Conservation (phyloP, 2,888 invertebrate species). For the Epirrhoe tristata region DNA sequence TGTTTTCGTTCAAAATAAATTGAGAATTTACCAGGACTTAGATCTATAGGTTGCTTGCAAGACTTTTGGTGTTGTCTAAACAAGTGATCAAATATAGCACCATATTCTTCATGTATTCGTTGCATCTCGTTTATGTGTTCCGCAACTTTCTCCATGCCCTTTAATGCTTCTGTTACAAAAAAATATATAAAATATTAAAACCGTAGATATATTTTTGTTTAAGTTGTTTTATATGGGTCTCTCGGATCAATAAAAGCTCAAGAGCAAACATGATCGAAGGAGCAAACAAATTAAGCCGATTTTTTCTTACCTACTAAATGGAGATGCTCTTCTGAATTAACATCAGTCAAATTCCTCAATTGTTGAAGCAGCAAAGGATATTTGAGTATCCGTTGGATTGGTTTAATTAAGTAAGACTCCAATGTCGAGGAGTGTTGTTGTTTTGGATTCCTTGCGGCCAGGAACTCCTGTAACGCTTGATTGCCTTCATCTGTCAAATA, state of each 20-base stretch:
- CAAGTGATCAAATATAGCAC: slow-evolving; percentile 98
- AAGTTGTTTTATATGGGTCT: not conserved
- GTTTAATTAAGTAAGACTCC: slow-evolving; percentile 99
- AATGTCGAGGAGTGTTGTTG: slow-evolving; percentile 98
- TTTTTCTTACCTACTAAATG: slow-evolving; percentile 92
- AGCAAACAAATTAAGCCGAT: not conserved
- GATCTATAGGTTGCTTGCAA: slow-evolving; percentile 97
- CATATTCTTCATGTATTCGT: slow-evolving; percentile 99
- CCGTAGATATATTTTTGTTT: too few species aligned
- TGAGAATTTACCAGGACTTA: slow-evolving; percentile 90
- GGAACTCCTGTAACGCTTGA: slow-evolving; percentile 97
- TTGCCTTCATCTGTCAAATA: slow-evolving; percentile 94
- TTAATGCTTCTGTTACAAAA: slow-evolving; percentile 91
- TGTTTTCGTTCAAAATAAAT: not conserved
- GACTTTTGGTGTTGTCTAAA: slow-evolving; percentile 98
- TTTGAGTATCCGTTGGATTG: slow-evolving; percentile 98
- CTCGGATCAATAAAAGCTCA: not conserved
- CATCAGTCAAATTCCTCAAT: slow-evolving; percentile 96
- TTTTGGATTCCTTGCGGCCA: slow-evolving; percentile 96
- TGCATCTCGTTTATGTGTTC: slow-evolving; percentile 99
- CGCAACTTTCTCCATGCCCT: slow-evolving; percentile 99
- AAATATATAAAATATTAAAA: slow-evolving; percentile 4
- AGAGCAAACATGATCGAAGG: too few species aligned
- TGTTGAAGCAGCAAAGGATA: slow-evolving; percentile 98
- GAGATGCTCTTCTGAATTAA: slow-evolving; percentile 96